Conservation (phyloP, 1,140 invertebrate species). For the Drosophila pectinifera region DNA sequence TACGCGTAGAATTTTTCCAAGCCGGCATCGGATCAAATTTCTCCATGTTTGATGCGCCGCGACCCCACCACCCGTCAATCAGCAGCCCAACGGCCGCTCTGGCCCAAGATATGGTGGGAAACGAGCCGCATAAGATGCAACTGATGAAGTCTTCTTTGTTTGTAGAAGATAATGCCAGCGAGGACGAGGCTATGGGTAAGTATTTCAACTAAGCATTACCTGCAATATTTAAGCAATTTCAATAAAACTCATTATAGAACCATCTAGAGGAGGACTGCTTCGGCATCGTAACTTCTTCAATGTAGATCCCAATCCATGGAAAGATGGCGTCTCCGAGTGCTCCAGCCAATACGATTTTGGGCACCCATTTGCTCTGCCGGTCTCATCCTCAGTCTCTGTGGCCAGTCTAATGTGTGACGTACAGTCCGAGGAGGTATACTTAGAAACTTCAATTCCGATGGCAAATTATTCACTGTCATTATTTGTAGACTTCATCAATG, state of each 20-base stretch:
- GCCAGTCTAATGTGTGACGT: slow-evolving; percentile 61
- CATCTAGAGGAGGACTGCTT: not conserved
- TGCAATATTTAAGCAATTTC: not conserved
- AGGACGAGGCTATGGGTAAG: slow-evolving; percentile 47
- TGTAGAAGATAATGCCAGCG: slow-evolving; percentile 55
- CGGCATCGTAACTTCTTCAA: slow-evolving; percentile 23
- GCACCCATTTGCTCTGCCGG: slow-evolving; percentile 39
- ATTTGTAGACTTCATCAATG: slow-evolving; percentile 52
- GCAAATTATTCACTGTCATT: not conserved
- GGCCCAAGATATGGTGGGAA: slow-evolving; percentile 86
- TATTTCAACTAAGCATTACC: not conserved
- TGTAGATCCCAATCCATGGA: slow-evolving; percentile 36
- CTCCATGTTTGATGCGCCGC: slow-evolving; percentile 64
- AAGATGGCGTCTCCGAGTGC: slow-evolving; percentile 61
- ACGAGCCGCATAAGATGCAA: slow-evolving; percentile 89
- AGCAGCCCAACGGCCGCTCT: slow-evolving; percentile 86
- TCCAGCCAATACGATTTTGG: slow-evolving; percentile 72
- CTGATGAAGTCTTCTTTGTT: slow-evolving; percentile 94
- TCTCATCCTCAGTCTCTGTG: slow-evolving; percentile 68
- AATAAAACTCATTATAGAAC: not conserved
- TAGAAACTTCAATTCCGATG: too few relatives aligned
- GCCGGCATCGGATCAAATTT: slow-evolving; percentile 61
- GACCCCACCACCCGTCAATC: slow-evolving; percentile 10
- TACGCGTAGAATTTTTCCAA: slow-evolving; percentile 70
- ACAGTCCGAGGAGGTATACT: slow-evolving; percentile 57